A percentile compares a stretch with the other conserved stretches of the same genome.
Conservation (phyloP, 2,113 vertebrate species). For the Plotosus lineatus region DNA sequence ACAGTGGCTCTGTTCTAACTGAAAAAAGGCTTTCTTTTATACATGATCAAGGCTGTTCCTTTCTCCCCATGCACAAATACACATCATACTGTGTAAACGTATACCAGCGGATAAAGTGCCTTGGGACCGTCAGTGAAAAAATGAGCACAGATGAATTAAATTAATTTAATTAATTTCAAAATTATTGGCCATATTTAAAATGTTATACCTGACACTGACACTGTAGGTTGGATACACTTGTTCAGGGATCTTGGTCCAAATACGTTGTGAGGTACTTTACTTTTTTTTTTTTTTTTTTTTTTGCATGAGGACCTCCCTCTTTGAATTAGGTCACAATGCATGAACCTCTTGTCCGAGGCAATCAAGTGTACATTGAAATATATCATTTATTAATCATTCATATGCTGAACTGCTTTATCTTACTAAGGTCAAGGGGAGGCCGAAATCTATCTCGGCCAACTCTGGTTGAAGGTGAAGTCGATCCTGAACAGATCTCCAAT, state of each 20-base stretch:
- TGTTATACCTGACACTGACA: not conserved
- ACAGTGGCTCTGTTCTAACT: slow-evolving; percentile 36
- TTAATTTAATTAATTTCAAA: not conserved
- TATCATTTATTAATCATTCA: no score
- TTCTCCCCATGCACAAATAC: not conserved
- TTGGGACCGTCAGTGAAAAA: not conserved
- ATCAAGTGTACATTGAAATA: no score
- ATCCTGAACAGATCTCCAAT: no score
- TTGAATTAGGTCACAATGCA: not conserved
- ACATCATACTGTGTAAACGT: not conserved
- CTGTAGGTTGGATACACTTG: not conserved
- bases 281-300: not conserved
- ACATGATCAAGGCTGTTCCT: not conserved
- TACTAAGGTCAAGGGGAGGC: no score
- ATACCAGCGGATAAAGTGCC: not conserved
- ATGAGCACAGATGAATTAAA: not conserved
- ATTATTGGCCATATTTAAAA: not conserved
- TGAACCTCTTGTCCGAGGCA: no score
- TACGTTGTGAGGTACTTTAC: not conserved
- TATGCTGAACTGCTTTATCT: no score
- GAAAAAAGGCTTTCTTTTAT: slow-evolving; percentile 34
- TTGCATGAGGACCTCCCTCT: not conserved
- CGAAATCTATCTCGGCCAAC: no score
- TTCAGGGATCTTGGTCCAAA: not conserved
- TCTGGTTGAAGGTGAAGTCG: no score